Conservation (phyloP, 2,888 invertebrate genomes). For the Torymus auratus region DNA sequence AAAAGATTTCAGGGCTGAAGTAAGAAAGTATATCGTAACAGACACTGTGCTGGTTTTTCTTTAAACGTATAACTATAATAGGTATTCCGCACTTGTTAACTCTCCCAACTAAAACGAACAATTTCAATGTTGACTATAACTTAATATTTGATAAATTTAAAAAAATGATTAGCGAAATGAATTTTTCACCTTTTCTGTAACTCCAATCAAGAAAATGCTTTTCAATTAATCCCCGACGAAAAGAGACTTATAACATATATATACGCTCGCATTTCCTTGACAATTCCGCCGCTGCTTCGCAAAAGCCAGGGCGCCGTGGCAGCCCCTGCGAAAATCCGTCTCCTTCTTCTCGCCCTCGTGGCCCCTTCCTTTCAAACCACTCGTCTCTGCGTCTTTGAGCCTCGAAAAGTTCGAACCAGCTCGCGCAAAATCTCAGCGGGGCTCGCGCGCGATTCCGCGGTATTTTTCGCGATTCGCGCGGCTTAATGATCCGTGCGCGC, state of each 20-base stretch:
- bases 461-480: slow-evolving; percentile 60
- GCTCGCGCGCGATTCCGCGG: slow-evolving; percentile 31
- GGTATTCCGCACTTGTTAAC: too few species aligned
- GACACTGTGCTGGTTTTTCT: too few species aligned
- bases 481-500: slow-evolving; percentile 58
- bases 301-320: neutral
- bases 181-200: too few species aligned
- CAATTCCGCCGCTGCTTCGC: neutral
- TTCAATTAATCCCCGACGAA: slow-evolving; percentile 15
- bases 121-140: too few species aligned
- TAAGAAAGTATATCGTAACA: too few species aligned
- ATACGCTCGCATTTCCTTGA: slow-evolving; percentile 25
- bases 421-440: slow-evolving; percentile 12
- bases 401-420: slow-evolving; percentile 37
- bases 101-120: too few species aligned
- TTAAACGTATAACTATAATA: too few species aligned
- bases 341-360: slow-evolving; percentile 4
- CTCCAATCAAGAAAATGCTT: slow-evolving; percentile 8
- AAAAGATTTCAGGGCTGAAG: too few species aligned
- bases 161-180: too few species aligned
- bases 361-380: neutral
- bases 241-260: neutral
- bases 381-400: slow-evolving; percentile 37
- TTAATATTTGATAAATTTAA: too few species aligned
- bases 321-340: slow-evolving; percentile 28